Evolutionary conservation across 2,113 vertebrate species (phyloP), one percentile per base, ranked within the genome.

Genomic region (Beaufortia kweichowensis): DNA sequence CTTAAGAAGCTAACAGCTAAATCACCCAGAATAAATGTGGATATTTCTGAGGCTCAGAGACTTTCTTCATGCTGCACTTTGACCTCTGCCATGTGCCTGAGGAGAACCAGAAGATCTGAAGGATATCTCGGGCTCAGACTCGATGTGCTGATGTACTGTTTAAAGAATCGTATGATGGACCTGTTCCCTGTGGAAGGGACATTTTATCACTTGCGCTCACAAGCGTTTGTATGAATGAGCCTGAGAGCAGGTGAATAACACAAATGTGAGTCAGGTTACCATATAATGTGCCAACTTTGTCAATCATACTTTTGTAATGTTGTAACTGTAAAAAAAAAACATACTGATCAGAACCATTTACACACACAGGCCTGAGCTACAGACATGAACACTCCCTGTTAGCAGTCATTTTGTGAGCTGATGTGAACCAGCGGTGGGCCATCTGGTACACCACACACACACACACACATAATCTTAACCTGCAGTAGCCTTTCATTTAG

Each of bases 1-100:
- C 76, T 80, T 93, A 28, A 95, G 95, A 88, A 95, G 92, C 87
- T 97, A 93, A 93, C 82, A 3, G 59, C 35, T 29, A 19, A 60
- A 21, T 29, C 10, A 21, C 21, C 21, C 21, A 39, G 50, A 70
- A 11, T 43, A 68, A 19, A 48, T 31, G 65, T n/a, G 17, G 64
- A 66, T 28, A 6, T 66, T 46, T 66, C 43, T 31, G 26, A 31
- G 26, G n/a, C 26, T 67, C 17, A 9, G 7, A 10, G 10, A 46
- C 17, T n/a, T 56, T 57, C n/a, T 23, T 69, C 66, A 55, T 28
- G 21, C 69, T 41, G 69, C 33, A 72, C 69, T 72, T 72, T 72
- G 66, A 33, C 48, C 66, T 55, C 26, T 68, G 65, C 65, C 26
- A 35, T 73, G 70, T 73, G 57, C 24, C 57, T 61, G 43, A 50